Base-by-base conservation (phyloP, 2,797 vertebrate genomes). In the Sparidentex hasta region DNA sequence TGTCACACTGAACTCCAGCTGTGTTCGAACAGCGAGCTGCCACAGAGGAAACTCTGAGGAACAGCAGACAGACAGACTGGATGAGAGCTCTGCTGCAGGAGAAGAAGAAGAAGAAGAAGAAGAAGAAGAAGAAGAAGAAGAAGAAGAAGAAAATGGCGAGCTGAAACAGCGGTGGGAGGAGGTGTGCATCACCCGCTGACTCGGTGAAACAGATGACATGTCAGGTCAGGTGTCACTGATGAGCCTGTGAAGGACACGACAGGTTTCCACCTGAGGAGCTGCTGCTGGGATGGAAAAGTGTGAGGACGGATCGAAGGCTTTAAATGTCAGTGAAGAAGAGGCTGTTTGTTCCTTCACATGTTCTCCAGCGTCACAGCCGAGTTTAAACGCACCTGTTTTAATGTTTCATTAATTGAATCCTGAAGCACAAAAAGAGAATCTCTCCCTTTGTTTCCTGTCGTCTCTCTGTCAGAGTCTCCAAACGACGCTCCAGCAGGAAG, bases 201-300 rank as follows among this genome's bases (percentile, higher is more conserved):
- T 41, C 51, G 25, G 20, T 71, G 55, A 73, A 44, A 50, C 18
- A 58, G 21, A 6, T 52, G 54, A 44, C 50, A n/a, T 16, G 64
- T 48, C 29, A 52, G 52, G 46, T 75, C 52, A 47, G 48, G 48
- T 23, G 57, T 74, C 63, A 43, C 64, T 46, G 58, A 80, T 52
- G 41, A 50, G 52, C 57, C 47, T 25, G 12, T 48, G n/a, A 23
- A 12, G 4, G 47, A 14, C 23, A 18, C 59, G 46, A 41, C 9
- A 21, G 43, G 13, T 43, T 43, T 13, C 43, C 11, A 12, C 43
- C 13, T 11, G 9, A 13, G 33, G 7, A 17, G 17, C 25, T 55
- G 54, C 54, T 55, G 54, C 23, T 55, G 54, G 17, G 54, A 43
- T 4, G 43, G 43, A 43, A 43, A 25, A 20, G 55, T 41, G 57